Base-by-base conservation (phyloP, 2,888 invertebrate genomes). In the Miltochrista miniata region DNA sequence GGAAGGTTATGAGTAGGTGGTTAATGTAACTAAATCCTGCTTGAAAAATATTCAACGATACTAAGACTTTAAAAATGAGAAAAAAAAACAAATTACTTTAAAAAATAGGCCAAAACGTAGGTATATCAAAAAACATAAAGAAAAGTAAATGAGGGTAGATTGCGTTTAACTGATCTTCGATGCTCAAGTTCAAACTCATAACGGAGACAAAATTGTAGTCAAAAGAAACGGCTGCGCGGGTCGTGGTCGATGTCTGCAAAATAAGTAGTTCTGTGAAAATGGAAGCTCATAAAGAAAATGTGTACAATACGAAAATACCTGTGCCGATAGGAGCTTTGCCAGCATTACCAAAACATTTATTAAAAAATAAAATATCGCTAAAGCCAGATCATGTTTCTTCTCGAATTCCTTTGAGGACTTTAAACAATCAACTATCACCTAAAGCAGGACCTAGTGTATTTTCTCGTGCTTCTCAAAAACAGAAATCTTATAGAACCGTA, bases 271-370 rank as follows among this genome's bases (percentile, higher is more conserved):
- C 9, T 36, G 15, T 34, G 15, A 48, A 37, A 47, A 81, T 81
- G 79, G 78, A 78, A 40, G 48, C 54, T 0, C 58, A 81, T 36
- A 85, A 85, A 61, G 87, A 89, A 65, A 87, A 88, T 58, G 41
- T 67, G 1, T 54, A 57, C 1, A 64, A 54, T 53, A 76, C 85
- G 2, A 83, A 66, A 73, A 88, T 87, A 55, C 87, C 87, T 1
- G 36, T 88, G 24, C 87, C 85, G 0, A 38, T 74, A 14, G 56
- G 81, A 12, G 82, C 82, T 1, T 60, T 87, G 42, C 85, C 87
- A 14, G 72, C 76, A 0, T 47, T 87, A 45, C 81, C 86, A 0
- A 75, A 67, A 34, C 69, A 74, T 62, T 66, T 85, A 34, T 42
- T 82, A 1, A 66, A 70, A 11, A 55, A 59, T 44, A 48, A 65